Percentiles rank a stretch among this genome's conserved stretches.
phyloP scores from a whole-genome alignment of 2,113 vertebrate species.

The Oncorhynchus masou region DNA sequence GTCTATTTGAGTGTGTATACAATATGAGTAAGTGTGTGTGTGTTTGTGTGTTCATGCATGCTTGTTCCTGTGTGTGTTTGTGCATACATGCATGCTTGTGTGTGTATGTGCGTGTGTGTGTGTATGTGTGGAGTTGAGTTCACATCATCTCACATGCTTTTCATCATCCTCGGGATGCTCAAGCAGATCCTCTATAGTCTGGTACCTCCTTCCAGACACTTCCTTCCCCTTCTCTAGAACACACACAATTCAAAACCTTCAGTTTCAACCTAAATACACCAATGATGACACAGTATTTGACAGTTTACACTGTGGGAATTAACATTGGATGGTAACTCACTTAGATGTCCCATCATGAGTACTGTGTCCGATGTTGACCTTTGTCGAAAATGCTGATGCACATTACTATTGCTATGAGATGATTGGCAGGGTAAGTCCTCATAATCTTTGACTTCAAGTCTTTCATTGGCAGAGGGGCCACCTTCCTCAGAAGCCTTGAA shows the following conservation, averaged over 20 bases:
- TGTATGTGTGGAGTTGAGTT: not conserved
- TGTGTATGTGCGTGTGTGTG: not conserved
- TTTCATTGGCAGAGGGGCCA: not conserved
- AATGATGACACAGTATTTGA: too few species aligned
- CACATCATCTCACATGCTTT: constrained; percentile 29
- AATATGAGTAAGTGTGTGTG: too few species aligned
- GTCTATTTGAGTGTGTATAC: too few species aligned
- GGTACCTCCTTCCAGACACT: constrained; percentile 44
- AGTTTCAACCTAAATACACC: not conserved
- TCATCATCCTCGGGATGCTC: constrained; percentile 28
- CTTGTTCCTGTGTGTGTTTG: too few species aligned
- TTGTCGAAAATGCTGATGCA: constrained; percentile 42
- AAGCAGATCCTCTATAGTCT: constrained; percentile 36
- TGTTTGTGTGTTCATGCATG: too few species aligned
- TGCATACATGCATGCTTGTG: not conserved
- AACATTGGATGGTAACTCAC: constrained; percentile 39
- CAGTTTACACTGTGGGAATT: too few species aligned
- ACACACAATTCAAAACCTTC: not conserved
- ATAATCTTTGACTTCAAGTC: not conserved
- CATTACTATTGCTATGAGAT: not conserved
- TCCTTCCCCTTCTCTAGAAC: constrained; percentile 30
- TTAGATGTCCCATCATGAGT: constrained; percentile 29
- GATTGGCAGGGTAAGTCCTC: not conserved
- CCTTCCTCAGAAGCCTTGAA: not conserved
- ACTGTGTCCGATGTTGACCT: constrained; percentile 63